Base-by-base conservation (phyloP, 2,888 invertebrate species). In the Idaea aversata region DNA sequence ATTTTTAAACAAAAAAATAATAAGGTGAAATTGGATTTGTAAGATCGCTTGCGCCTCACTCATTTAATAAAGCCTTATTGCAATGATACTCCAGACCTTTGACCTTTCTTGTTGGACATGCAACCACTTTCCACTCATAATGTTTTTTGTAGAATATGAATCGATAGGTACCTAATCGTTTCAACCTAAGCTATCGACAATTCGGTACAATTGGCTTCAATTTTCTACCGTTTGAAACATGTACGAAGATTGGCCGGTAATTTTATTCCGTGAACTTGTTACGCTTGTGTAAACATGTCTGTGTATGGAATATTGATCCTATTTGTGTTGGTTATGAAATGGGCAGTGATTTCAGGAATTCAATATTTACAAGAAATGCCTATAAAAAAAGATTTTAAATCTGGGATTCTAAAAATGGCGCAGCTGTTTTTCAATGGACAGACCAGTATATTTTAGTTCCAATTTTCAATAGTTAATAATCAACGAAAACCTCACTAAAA, bases 141-240 rank as follows among this genome's bases (percentile, higher is more conserved):
- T 74, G 75, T 77, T 79, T 78, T 25, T 72, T 76, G 74, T 76
- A 64, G 75, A 81, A 83, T 81, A 81, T 78, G 78, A 82, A 79
- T 82, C 69, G 69, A 65, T 67, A 67, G 64, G 6, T 38, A 61
- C 66, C 61, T 65, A 64, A 65, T 64, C 62, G 63, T 63, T 62
- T 66, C 36, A 36, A 5, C 10, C 36, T 36, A 7, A 36, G 10
- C 4, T 4, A 68, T 59, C 57, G 65, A 63, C 66, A 71, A 70
- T 66, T 70, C 36, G 61, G 67, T 57, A 64, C 63, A 61, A 66
- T 67, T 70, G 65, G 63, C 64, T 62, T 65, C 63, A 63, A 67
- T 68, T 66, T 65, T 47, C 64, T 58, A 61, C 68, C 36, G 63
- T 25, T 67, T 36, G 63, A 68, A 63, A 63, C 57, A 63, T 67